Conservation (phyloP, 2,797 vertebrate genomes). For the Sebastes vulpes region DNA sequence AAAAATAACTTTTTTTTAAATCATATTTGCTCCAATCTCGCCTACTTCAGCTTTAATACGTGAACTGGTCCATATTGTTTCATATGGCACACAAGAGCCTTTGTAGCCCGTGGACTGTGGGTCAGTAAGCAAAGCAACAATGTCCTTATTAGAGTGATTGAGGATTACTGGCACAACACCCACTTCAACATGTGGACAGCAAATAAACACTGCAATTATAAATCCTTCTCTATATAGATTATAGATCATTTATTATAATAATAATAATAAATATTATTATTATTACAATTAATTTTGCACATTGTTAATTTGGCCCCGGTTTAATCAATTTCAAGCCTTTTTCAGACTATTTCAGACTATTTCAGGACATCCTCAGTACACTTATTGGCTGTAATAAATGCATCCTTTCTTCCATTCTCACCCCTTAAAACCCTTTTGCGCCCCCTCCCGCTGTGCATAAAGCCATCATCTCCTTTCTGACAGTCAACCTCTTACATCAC, state of each 20-base stretch:
- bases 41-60: no score
- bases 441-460: neutral
- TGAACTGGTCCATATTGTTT: no score
- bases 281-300: neutral
- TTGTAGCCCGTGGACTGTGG: no score
- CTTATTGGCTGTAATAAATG: neutral
- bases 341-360: neutral
- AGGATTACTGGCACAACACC: neutral
- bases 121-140: no score
- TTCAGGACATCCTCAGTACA: neutral
- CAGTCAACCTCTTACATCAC: slow-evolving; percentile 3
- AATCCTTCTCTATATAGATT: neutral
- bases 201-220: neutral
- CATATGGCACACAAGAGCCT: no score
- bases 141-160: no score
- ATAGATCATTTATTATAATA: neutral
- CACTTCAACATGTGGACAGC: neutral
- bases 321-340: neutral
- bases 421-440: neutral
- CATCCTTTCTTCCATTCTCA: neutral
- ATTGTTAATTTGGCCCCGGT: neutral
- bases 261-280: neutral
- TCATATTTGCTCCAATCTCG: no score
- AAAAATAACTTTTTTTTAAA: no score
- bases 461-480: neutral